Conservation (phyloP, 2,113 vertebrate genomes). For the Raja brachyura region DNA sequence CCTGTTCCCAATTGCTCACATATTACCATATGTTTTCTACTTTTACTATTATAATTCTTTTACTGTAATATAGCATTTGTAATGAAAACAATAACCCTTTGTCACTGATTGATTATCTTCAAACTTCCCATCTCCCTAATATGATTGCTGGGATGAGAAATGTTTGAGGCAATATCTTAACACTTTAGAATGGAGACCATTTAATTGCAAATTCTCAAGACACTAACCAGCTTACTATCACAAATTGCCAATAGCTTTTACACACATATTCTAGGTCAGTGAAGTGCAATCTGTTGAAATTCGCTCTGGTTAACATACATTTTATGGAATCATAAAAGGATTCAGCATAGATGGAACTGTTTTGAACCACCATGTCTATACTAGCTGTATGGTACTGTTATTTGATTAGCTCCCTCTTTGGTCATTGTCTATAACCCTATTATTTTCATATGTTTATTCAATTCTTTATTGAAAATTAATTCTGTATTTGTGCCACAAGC, state of each 20-base stretch:
- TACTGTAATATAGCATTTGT: background rate
- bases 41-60: background rate
- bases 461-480: background rate
- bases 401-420: background rate
- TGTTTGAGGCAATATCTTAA: background rate
- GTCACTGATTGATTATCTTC: background rate
- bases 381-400: background rate
- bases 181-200: background rate
- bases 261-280: background rate
- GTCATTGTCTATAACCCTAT: too few relatives aligned
- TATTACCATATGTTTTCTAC: background rate
- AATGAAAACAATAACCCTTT: background rate
- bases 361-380: background rate
- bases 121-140: background rate
- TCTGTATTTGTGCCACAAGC: background rate
- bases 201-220: background rate
- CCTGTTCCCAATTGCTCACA: background rate
- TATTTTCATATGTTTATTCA: background rate
- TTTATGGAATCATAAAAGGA: background rate
- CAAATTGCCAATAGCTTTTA: background rate
- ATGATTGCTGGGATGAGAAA: background rate
- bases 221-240: background rate
- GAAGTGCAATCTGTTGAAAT: background rate
- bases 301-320: background rate
- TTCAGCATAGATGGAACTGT: background rate